phyloP scores from a whole-genome alignment of 2,797 vertebrate genomes.

The Pangasius djambal region DNA sequence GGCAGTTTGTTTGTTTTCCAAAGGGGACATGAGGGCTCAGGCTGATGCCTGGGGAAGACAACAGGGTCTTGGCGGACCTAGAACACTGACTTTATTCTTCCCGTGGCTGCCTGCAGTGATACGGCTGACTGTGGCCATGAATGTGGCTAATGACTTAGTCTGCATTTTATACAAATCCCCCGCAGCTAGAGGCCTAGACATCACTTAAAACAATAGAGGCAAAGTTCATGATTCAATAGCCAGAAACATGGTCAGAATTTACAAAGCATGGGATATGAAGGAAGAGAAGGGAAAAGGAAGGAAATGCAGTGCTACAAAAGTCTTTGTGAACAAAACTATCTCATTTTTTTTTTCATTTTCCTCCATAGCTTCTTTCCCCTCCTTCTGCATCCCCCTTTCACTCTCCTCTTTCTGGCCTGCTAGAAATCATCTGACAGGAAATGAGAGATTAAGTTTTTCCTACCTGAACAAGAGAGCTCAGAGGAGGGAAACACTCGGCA shows the following conservation, averaged over 20 bases:
- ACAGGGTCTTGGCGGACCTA: constrained; percentile 54
- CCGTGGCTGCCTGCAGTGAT: constrained; percentile 54
- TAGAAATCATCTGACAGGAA: constrained; percentile 97
- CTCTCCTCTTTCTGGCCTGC: constrained; percentile 65
- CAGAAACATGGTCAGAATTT: constrained; percentile 47
- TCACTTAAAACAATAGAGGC: constrained; percentile 64
- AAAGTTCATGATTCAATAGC: constrained; percentile 61
- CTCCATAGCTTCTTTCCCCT: constrained; percentile 9
- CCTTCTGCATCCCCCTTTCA: constrained; percentile 10
- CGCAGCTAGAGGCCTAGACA: constrained; percentile 53
- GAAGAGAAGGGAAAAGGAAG: constrained; percentile 51
- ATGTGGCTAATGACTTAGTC: constrained; percentile 66
- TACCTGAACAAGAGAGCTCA: constrained; percentile 94
- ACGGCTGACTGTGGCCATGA: constrained; percentile 62
- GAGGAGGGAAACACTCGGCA: constrained; percentile 80
- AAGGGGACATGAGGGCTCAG: constrained; percentile 45
- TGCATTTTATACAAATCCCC: constrained; percentile 69
- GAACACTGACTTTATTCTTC: constrained; percentile 65
- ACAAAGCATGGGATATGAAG: constrained; percentile 41
- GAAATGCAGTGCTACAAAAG: constrained; percentile 28
- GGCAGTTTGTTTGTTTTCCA: constrained; percentile 58
- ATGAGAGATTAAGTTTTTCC: constrained; percentile 95
- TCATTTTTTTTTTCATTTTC: background rate
- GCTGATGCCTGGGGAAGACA: constrained; percentile 54
- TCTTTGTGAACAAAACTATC: background rate